phyloP scores from a whole-genome alignment of 2,888 invertebrate species.

The Platycnemis pennipes region DNA sequence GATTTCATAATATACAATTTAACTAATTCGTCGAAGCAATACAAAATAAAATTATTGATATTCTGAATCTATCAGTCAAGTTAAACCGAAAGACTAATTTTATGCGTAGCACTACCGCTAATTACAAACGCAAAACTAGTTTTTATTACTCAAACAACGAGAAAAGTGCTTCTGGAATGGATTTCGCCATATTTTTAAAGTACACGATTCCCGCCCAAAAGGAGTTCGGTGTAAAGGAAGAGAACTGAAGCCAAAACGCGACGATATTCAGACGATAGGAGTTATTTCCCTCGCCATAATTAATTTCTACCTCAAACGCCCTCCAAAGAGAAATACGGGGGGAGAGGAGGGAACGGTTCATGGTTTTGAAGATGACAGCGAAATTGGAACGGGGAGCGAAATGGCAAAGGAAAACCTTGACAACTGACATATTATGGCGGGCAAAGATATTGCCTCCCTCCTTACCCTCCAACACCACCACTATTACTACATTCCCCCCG shows the following conservation, averaged over 20 bases:
- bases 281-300: slow-evolving; percentile 44
- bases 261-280: not conserved
- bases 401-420: slow-evolving; percentile 59
- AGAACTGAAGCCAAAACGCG: not conserved
- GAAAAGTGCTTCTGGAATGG: too few relatives aligned
- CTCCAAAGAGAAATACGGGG: not conserved
- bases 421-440: slow-evolving; percentile 65
- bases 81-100: too few relatives aligned
- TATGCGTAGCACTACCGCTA: too few relatives aligned
- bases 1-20: too few relatives aligned
- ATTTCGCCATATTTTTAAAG: too few relatives aligned
- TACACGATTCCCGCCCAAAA: too few relatives aligned
- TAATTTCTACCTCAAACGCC: slow-evolving; percentile 64
- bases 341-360: not conserved
- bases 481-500: not conserved
- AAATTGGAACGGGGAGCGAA: not conserved
- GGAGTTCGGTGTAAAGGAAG: not conserved
- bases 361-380: not conserved
- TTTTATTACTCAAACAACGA: too few relatives aligned
- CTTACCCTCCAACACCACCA: not conserved
- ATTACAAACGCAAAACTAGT: too few relatives aligned
- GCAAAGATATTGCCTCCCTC: slow-evolving; percentile 61
- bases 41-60: too few relatives aligned
- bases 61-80: too few relatives aligned
- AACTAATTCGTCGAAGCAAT: too few relatives aligned